Evolutionary conservation across 2,888 invertebrate genomes (phyloP), one percentile per base, ranked within the genome.

Genomic region (Lampropteryx suffumata): DNA sequence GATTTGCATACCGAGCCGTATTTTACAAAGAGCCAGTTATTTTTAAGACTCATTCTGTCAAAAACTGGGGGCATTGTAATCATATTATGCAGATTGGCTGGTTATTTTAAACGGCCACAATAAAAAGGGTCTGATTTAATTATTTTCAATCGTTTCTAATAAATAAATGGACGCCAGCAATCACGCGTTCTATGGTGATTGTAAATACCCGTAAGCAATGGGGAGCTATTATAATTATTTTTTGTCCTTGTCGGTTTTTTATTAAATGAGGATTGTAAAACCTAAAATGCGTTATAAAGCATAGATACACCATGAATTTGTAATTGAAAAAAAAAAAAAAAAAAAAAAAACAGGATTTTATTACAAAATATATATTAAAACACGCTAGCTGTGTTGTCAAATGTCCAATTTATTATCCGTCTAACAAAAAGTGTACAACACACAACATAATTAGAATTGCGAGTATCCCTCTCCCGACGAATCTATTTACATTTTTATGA

Each of bases 401-500:
- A 41, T 34, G 44, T 12, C 33, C 33, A 32, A 29, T 46, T 46
- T 37, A 26, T 11, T 39, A 17, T 48, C 32, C 45, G n/a, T 14
- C 6, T 11, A 13, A 17, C 32, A 56, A 53, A 48, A 48, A 50
- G 33, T 29, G 48, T n/a, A n/a, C n/a, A n/a, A n/a, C 46, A 51
- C 32, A 45, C 51, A 45, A 58, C 44, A 54, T 54, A 55, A 58
- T 58, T 54, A 59, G 51, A 33, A 40, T 33, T 12, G 50, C 46
- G 43, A 43, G 42, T 44, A 37, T 55, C 43, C 26, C 45, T 40
- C 35, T 45, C 30, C 28, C 24, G 10, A 21, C 51, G 41, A 49
- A 40, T 46, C 45, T 37, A 61, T 64, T 62, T 55, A 46, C 61
- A 62, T 64, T 59, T 64, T 58, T 53, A 62, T 61, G 59, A 64